Evolutionary conservation across 2,797 vertebrate species (phyloP), one percentile per base, ranked within the genome.

Genomic region (Pangasius krempfi): DNA sequence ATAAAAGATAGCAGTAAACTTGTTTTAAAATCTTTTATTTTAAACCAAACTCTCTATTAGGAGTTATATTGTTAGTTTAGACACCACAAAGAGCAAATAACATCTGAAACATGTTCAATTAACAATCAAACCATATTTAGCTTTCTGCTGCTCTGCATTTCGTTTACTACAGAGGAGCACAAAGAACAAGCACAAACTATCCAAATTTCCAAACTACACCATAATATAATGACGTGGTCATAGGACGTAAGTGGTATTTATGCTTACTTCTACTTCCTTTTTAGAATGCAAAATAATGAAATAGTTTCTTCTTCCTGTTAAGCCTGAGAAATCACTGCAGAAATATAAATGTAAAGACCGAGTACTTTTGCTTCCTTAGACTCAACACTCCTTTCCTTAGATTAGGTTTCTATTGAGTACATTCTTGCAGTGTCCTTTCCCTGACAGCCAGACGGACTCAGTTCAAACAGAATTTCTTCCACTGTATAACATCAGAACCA

Each of bases 21-120:
- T 76, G 2, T 37, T 66, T 86, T 70, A 50, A 58, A 85, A 66
- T 52, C 22, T 84, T 88, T 89, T 33, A 84, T 87, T 85, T 91
- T 33, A 90, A 68, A 56, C 89, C 87, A 60, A 89, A 50, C 54
- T 72, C 88, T 87, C 16, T 80, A 85, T 87, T 40, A 90, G 60
- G 88, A 87, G 62, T 47, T 47, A 47, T 47, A 47, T 9, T 70
- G 66, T 81, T 70, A 78, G 13, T 70, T 81, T 14, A 54, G 33
- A 70, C 20, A 78, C 33, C 54, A 82, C 52, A 83, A 64, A 20
- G 12, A 83, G 40, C 18, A 1, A 64, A 47, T 33, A 73, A 73
- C n/a, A 30, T 62, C 25, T 47, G 0, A 0, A 47, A 47, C 9
- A 8, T n/a, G 47, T 81, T 79, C 18, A 79, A 50, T 54, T 81